phyloP scores from a whole-genome alignment of 2,113 vertebrate species.

The Eulacestoma nigropectus region DNA sequence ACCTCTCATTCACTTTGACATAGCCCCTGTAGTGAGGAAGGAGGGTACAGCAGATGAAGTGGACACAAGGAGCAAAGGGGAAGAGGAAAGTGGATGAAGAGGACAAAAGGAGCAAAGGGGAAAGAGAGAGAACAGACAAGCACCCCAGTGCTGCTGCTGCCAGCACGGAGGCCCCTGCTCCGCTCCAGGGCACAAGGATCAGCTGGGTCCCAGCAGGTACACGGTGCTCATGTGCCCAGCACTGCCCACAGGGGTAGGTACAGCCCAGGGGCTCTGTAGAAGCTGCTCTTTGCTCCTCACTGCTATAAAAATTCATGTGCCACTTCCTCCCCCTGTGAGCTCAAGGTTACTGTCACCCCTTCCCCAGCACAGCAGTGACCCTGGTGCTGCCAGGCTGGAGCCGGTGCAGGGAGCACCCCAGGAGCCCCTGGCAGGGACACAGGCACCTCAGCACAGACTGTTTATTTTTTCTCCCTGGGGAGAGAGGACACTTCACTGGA shows the following conservation, averaged over 20 bases:
- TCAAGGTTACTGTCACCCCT: background rate
- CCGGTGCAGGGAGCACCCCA: background rate
- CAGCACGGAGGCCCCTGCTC: background rate
- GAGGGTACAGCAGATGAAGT: background rate
- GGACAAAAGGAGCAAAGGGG: background rate
- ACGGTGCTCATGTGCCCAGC: background rate
- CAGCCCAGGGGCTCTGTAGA: background rate
- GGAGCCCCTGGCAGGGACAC: background rate
- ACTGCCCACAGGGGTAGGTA: background rate
- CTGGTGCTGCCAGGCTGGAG: background rate
- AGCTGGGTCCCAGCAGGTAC: background rate
- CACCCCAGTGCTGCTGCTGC: background rate
- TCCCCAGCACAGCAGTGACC: accelerated
- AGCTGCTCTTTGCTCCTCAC: background rate
- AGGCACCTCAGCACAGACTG: background rate
- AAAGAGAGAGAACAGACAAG: background rate
- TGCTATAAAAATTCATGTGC: background rate
- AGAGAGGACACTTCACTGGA: background rate
- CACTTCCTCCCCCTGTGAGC: background rate
- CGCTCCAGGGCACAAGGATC: background rate
- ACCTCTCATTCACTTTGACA: background rate
- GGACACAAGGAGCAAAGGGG: background rate
- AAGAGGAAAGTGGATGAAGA: background rate
- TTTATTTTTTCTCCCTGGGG: background rate
- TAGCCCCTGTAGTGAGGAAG: background rate